These are phyloP conservation scores for Podarcis cretensis DNA, from an alignment of 2,113 vertebrate genomes.

Conservation along the genomic window DNA sequence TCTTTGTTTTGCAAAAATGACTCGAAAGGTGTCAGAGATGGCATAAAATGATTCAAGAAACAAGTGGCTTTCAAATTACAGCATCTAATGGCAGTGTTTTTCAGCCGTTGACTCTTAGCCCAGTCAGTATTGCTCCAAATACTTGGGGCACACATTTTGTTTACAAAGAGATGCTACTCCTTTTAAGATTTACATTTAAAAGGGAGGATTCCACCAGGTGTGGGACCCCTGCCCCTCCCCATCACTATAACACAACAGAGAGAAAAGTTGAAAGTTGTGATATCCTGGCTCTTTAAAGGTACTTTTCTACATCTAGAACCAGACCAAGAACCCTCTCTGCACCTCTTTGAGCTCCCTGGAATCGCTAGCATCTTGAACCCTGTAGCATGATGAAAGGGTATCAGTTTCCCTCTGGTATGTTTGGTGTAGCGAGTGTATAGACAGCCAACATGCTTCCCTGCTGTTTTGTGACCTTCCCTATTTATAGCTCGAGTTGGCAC, in stretches of 20 bases:
- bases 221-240: neutral
- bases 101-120: neutral
- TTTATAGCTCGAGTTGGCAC: constrained; percentile 2
- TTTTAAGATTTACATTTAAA: neutral
- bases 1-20: neutral
- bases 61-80: neutral
- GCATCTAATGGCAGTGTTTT: neutral
- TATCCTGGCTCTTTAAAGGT: neutral
- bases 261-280: neutral
- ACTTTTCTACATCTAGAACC: neutral
- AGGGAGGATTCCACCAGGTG: neutral
- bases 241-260: neutral
- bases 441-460: neutral
- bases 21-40: neutral
- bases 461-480: neutral
- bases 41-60: neutral
- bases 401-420: neutral
- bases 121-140: neutral
- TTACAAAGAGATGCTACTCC: neutral
- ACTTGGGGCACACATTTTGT: neutral
- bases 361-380: neutral
- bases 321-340: neutral
- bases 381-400: neutral
- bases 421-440: neutral
- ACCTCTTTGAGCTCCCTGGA: neutral